Evolutionary conservation across 2,888 invertebrate genomes (phyloP).

Genomic region (Drosophila anceps): DNA sequence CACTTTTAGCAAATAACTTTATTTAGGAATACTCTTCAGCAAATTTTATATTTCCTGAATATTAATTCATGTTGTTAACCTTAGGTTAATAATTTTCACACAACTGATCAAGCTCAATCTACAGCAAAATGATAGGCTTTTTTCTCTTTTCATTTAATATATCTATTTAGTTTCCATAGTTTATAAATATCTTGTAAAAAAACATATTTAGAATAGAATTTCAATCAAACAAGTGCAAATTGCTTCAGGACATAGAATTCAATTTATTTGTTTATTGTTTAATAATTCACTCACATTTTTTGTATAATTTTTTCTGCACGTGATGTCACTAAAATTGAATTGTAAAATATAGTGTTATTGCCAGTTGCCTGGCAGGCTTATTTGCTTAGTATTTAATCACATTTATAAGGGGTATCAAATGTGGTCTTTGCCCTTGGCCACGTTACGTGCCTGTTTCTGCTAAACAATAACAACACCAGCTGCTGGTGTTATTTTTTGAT

Average conservation of each 20-base stretch:
- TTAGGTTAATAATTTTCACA: too few relatives aligned
- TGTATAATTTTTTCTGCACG: not conserved
- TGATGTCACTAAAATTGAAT: not conserved
- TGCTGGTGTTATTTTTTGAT: slow-evolving; percentile 39
- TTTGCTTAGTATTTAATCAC: slow-evolving; percentile 4
- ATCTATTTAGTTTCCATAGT: not conserved
- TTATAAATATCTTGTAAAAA: not conserved
- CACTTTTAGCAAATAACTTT: too few relatives aligned
- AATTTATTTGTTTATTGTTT: slow-evolving; percentile 5
- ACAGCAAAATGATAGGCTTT: not conserved
- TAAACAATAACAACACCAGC: slow-evolving; percentile 18
- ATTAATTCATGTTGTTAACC: too few relatives aligned
- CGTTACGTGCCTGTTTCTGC: not conserved
- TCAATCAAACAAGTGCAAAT: not conserved
- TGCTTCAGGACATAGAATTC: slow-evolving; percentile 1
- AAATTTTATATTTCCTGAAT: too few relatives aligned
- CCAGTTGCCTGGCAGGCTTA: slow-evolving; percentile 2
- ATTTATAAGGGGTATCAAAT: slow-evolving; percentile 18
- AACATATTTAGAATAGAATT: not conserved
- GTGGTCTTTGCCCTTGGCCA: slow-evolving; percentile 26
- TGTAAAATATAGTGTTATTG: not conserved
- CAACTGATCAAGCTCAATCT: not conserved
- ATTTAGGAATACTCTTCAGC: too few relatives aligned
- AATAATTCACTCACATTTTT: not conserved
- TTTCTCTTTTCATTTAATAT: too few relatives aligned